A percentile compares a stretch with the other conserved stretches of the same genome.
Conservation (phyloP, 1,140 invertebrate species). For the Babylonia areolata region DNA sequence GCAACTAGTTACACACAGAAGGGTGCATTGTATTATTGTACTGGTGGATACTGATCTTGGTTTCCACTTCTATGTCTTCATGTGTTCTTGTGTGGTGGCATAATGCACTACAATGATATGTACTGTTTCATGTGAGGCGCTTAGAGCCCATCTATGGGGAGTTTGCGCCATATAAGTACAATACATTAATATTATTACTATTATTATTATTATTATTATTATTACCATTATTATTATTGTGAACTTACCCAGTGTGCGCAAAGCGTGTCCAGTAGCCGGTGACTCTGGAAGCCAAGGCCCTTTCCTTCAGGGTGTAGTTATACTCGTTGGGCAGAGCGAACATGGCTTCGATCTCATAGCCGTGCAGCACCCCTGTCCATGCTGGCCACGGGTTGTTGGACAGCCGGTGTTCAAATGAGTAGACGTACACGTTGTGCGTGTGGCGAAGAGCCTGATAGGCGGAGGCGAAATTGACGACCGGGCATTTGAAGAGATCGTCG, state of each 20-base stretch:
- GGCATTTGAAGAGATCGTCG: slow-evolving; percentile 66
- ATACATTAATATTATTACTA: too few species aligned
- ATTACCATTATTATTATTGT: too few species aligned
- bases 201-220: too few species aligned
- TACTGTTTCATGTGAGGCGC: too few species aligned
- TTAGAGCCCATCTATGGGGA: too few species aligned
- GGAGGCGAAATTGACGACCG: slow-evolving; percentile 55
- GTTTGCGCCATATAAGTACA: too few species aligned
- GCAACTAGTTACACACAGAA: too few species aligned
- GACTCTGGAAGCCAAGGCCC: slow-evolving; percentile 88
- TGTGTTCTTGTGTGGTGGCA: too few species aligned
- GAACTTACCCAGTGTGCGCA: slow-evolving; percentile 91
- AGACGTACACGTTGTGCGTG: slow-evolving; percentile 56
- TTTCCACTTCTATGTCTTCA: too few species aligned
- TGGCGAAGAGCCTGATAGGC: slow-evolving; percentile 10
- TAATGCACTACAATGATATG: too few species aligned
- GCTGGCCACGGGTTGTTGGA: slow-evolving; percentile 91
- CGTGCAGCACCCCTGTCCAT: slow-evolving; percentile 97
- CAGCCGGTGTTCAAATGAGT: slow-evolving; percentile 59
- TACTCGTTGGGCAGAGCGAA: slow-evolving; percentile 87
- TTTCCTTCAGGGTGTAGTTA: slow-evolving; percentile 93
- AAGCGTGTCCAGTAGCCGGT: slow-evolving; percentile 96
- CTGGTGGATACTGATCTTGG: too few species aligned
- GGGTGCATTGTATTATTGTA: too few species aligned
- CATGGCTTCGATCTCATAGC: slow-evolving; percentile 95